Base-by-base conservation (phyloP, 2,888 invertebrate species). In the Heliconius cydno region DNA sequence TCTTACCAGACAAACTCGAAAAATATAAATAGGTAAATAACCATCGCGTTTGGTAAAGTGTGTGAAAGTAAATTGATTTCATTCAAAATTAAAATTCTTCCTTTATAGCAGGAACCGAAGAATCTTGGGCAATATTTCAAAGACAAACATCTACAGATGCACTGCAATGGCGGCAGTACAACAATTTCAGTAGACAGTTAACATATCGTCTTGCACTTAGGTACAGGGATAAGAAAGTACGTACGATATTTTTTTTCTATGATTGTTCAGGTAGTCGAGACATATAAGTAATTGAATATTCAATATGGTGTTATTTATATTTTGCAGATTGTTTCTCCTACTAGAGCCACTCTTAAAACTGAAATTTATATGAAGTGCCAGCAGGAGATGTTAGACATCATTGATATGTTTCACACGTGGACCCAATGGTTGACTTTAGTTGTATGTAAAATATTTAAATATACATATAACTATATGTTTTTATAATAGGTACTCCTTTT, bases 151-250 rank as follows among this genome's bases (percentile, higher is more conserved):
- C 87, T 3, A 89, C 88, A 3, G 94, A 95, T 84, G 90, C 91
- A 2, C 80, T 92, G 15, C 94, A 94, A 81, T 94, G 94, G 95
- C 90, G 91, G 38, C 94, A 95, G 77, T 94, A 94, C 83, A 91
- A 92, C 76, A 87, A 86, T 67, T 94, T 94, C 81, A 93, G 92
- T 79, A 87, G 88, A 9, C 91, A 91, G 80, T 87, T 94, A 7
- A 90, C 90, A 1, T 78, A 88, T 68, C 89, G 92, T 2, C 89
- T 94, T 15, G 89, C 89, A 76, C 80, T 89, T 30, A 88, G 90
- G 81, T 94, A 93, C 78, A 88, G 84, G 79, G 88, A 92, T 76
- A 93, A 92, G 86, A 86, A 89, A 82, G 94, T 93, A 84, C 82
- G 82, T 82, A n/a, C 10, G 67, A n/a, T 34, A n/a, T 25, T 2